Conservation (phyloP, 1,140 invertebrate genomes). For the Phymorhynchus buccinoides region DNA sequence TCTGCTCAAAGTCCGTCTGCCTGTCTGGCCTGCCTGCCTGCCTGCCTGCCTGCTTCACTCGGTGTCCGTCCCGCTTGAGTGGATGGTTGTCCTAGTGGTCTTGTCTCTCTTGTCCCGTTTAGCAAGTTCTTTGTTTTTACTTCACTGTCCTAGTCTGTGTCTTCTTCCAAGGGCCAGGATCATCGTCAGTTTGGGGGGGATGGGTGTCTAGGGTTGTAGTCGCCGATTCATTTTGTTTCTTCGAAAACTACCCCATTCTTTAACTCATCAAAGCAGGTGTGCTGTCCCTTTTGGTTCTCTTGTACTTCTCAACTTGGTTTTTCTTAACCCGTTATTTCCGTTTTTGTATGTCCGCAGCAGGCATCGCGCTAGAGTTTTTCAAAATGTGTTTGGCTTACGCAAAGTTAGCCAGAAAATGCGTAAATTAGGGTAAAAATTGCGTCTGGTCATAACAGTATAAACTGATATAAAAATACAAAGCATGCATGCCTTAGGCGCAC, state of each 20-base stretch:
- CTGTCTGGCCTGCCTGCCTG: conserved; percentile 35
- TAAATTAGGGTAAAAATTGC: no score
- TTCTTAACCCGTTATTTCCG: background rate
- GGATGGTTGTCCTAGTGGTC: conserved; percentile 26
- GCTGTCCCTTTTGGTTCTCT: background rate
- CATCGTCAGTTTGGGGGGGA: background rate
- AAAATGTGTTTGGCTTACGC: no score
- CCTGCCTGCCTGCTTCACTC: conserved; percentile 33
- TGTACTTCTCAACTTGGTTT: background rate
- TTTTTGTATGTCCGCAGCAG: background rate
- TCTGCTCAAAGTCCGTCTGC: conserved; percentile 32
- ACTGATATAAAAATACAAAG: no score
- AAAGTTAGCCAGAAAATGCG: no score
- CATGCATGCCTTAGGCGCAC: no score
- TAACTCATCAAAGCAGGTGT: background rate
- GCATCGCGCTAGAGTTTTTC: no score
- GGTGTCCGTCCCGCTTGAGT: conserved; percentile 23
- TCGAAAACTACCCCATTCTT: background rate
- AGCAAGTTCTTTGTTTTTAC: background rate
- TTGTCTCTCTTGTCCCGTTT: background rate
- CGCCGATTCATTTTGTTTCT: background rate
- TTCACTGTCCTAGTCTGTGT: background rate
- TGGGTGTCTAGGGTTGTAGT: background rate
- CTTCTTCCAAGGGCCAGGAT: background rate
- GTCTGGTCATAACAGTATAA: no score